Evolutionary conservation across 2,888 invertebrate genomes (phyloP).

Genomic region (Deilephila elpenor): DNA sequence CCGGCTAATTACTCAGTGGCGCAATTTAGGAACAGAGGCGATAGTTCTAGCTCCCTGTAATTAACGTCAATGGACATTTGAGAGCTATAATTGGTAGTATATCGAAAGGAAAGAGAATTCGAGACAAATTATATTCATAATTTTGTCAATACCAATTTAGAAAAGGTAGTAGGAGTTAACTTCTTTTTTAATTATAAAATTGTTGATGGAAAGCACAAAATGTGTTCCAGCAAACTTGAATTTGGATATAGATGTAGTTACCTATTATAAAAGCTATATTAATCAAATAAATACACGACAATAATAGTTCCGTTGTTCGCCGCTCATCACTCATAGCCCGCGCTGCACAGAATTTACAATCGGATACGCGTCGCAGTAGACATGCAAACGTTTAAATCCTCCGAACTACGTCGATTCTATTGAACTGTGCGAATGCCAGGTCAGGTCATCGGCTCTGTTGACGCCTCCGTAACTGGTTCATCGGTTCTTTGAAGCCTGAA

Average conservation of each 20-base stretch:
- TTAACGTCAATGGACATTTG: background rate
- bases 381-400: conserved; percentile 31
- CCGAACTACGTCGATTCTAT: conserved; percentile 26
- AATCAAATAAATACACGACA: too few relatives aligned
- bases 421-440: conserved; percentile 27
- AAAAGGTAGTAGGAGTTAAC: too few relatives aligned
- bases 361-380: conserved; percentile 21
- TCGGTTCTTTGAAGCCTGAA: conserved; percentile 17
- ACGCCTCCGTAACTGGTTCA: conserved; percentile 18
- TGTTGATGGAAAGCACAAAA: too few relatives aligned
- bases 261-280: too few relatives aligned
- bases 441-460: conserved; percentile 26
- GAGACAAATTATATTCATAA: background rate
- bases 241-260: too few relatives aligned
- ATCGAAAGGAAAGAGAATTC: background rate
- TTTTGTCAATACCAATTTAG: background rate
- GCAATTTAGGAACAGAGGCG: conserved; percentile 19
- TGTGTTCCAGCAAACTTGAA: too few relatives aligned
- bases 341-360: conserved; percentile 19
- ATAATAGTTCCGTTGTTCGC: too few relatives aligned
- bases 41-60: background rate
- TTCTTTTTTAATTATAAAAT: too few relatives aligned
- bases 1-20: conserved; percentile 31
- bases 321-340: background rate
- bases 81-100: background rate